Evolutionary conservation across 2,797 vertebrate genomes (phyloP).

Genomic region (Bradypus variegatus): DNA sequence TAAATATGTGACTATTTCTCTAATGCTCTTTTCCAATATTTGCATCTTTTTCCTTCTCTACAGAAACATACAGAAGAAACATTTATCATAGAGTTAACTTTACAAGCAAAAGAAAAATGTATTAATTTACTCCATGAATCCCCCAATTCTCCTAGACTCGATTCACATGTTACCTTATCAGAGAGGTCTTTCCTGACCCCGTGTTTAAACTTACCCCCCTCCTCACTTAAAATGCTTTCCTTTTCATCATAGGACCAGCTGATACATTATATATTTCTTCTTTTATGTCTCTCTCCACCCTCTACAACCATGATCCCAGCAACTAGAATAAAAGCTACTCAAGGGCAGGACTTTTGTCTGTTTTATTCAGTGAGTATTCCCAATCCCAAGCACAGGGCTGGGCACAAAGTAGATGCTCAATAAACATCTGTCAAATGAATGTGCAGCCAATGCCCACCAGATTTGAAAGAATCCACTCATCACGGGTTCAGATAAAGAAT

Average conservation of each 20-base stretch:
- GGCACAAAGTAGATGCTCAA: not conserved
- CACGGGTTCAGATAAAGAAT: not conserved
- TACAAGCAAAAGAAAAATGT: not conserved
- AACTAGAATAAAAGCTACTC: not conserved
- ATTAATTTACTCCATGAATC: not conserved
- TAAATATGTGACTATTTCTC: not conserved
- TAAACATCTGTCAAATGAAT: not conserved
- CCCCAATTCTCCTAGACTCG: not conserved
- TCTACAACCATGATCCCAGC: not conserved
- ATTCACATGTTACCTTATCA: not conserved
- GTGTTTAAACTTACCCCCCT: not conserved
- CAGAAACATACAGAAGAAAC: not conserved
- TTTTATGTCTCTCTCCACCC: not conserved
- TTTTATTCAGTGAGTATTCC: not conserved
- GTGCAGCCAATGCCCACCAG: not conserved
- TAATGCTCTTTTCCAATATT: not conserved
- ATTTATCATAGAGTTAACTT: constrained; percentile 6
- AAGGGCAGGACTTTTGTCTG: not conserved
- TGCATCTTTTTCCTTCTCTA: not conserved
- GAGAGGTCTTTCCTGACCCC: not conserved
- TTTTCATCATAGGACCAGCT: not conserved
- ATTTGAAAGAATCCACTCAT: not conserved
- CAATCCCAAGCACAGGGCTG: not conserved
- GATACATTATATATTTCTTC: not conserved
- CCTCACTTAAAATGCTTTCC: not conserved